Percentiles rank a stretch among this genome's conserved stretches.
Conservation (phyloP, 2,888 invertebrate species). For the Omphaloscelis lunosa region DNA sequence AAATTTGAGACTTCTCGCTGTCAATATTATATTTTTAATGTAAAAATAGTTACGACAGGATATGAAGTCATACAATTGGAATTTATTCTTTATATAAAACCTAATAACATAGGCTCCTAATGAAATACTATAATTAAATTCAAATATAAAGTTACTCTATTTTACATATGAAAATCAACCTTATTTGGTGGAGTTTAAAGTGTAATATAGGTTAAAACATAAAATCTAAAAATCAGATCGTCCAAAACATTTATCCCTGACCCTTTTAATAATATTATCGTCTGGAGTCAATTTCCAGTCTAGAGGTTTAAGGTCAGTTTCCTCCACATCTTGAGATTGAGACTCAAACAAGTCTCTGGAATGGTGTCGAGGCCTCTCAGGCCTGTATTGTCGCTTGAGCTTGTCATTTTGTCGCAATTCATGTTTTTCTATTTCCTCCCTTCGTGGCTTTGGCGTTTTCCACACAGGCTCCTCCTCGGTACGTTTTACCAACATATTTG, state of each 20-base stretch:
- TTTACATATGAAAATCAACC: slow-evolving; percentile 37
- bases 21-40: slow-evolving; percentile 64
- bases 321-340: slow-evolving; percentile 81
- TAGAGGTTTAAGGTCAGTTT: slow-evolving; percentile 71
- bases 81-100: slow-evolving; percentile 60
- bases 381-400: slow-evolving; percentile 67
- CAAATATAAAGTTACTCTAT: slow-evolving; percentile 12
- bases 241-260: slow-evolving; percentile 84
- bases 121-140: slow-evolving; percentile 39
- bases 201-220: slow-evolving; percentile 61
- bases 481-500: slow-evolving; percentile 73
- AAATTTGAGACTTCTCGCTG: slow-evolving; percentile 58
- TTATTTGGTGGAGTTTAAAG: slow-evolving; percentile 47
- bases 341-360: slow-evolving; percentile 87
- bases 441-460: slow-evolving; percentile 77
- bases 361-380: slow-evolving; percentile 72
- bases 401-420: slow-evolving; percentile 63
- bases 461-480: slow-evolving; percentile 71
- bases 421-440: slow-evolving; percentile 66
- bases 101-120: slow-evolving; percentile 49
- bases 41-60: slow-evolving; percentile 67
- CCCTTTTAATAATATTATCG: slow-evolving; percentile 81
- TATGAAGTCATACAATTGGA: slow-evolving; percentile 64
- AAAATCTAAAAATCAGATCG: slow-evolving; percentile 78
- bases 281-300: slow-evolving; percentile 84